Evolutionary conservation across 2,797 vertebrate species (phyloP), one percentile per base, ranked within the genome.

Genomic region (Morelia viridis): DNA sequence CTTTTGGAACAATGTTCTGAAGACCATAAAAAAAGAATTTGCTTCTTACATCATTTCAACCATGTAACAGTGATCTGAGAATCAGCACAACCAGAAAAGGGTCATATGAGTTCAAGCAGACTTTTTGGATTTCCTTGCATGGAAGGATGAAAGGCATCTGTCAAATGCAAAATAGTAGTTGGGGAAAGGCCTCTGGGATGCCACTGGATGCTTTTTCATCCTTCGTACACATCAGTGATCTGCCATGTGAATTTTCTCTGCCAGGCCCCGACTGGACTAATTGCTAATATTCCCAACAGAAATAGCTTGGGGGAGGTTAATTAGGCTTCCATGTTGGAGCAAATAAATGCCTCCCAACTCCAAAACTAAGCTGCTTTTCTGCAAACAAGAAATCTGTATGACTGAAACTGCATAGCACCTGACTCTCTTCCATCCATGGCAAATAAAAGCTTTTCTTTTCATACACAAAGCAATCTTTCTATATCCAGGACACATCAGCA

Each of bases 341-440:
- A 94, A 64, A 86, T 65, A 85, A 64, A 88, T 90, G 56, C 89
- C 76, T 93, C 96, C 91, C 94, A 96, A 96, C 93, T 89, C 95
- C 93, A 90, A 87, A 90, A 92, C 68, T 92, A 95, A 95, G 88
- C 80, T 50, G n/a, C 71, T 60, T 1, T 28, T 87, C 90, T 35
- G 91, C 46, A 89, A 94, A 93, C 65, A 94, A 58, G 56, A 95
- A 24, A 61, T 85, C 86, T 93, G 35, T 89, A 5, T 84, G 89
- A 95, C 53, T 60, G 92, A 94, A 96, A 97, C 91, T 87, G 56
- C 71, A 80, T 17, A 92, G 57, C 46, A 11, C 35, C 35, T 85
- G 71, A 19, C 4, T 87, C 85, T 91, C 91, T 95, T 64, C 3
- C 90, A 91, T 94, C 85, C 86, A 93, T 90, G 88, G 90, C 91